phyloP scores from a whole-genome alignment of 1,140 invertebrate species.

The Drosophila trapezifrons region DNA sequence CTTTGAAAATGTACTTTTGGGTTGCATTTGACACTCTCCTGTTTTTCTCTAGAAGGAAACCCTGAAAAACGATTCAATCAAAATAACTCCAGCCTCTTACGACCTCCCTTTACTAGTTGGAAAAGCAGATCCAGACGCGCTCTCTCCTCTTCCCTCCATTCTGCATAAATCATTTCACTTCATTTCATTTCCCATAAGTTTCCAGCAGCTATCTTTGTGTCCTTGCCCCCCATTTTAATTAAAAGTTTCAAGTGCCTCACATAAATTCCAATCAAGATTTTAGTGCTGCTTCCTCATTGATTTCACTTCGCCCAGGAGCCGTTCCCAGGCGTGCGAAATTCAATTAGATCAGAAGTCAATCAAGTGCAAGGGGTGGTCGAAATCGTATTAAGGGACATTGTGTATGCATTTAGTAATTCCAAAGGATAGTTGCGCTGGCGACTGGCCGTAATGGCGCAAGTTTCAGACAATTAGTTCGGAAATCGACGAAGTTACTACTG shows the following conservation, averaged over 20 bases:
- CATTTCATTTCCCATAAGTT: slow-evolving; percentile 28
- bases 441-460: slow-evolving; percentile 21
- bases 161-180: slow-evolving; percentile 47
- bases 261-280: slow-evolving; percentile 62
- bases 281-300: slow-evolving; percentile 46
- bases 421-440: neutral
- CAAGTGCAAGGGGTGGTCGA: slow-evolving; percentile 17
- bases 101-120: neutral
- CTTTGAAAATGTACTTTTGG: too few species aligned
- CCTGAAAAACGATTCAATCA: slow-evolving; percentile 2
- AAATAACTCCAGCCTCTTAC: neutral
- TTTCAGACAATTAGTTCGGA: slow-evolving; percentile 30
- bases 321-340: slow-evolving; percentile 51
- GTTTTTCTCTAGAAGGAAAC: neutral
- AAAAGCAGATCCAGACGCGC: neutral
- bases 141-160: neutral
- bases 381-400: slow-evolving; percentile 21
- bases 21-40: too few species aligned
- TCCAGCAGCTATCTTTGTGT: slow-evolving; percentile 12
- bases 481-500: slow-evolving; percentile 22
- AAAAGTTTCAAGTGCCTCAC: slow-evolving; percentile 53
- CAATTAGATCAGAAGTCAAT: slow-evolving; percentile 63
- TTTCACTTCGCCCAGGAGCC: slow-evolving; percentile 49
- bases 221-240: slow-evolving; percentile 50
- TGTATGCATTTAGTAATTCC: slow-evolving; percentile 23